A percentile compares a stretch with the other conserved stretches of the same genome.
phyloP scores from a whole-genome alignment of 2,888 invertebrate species.

The Conomelus anceps region DNA sequence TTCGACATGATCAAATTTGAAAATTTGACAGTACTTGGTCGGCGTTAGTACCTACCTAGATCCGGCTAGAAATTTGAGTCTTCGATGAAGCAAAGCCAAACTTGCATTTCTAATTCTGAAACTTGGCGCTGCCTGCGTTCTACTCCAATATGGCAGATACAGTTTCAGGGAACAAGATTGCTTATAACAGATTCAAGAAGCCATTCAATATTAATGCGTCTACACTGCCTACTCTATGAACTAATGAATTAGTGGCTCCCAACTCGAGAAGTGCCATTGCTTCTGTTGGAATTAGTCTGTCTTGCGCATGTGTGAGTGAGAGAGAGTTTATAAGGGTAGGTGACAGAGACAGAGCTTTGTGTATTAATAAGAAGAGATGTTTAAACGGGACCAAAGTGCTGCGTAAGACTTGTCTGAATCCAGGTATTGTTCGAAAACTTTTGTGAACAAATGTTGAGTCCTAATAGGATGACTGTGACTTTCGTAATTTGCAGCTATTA shows the following conservation, averaged over 20 bases:
- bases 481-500: not conserved
- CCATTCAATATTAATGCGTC: not conserved
- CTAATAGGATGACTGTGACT: not conserved
- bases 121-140: not conserved
- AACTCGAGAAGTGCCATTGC: not conserved
- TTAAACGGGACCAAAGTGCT: not conserved
- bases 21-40: not conserved
- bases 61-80: not conserved
- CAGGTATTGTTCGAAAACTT: not conserved
- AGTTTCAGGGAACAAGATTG: not conserved
- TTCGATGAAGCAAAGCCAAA: not conserved
- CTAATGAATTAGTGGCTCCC: not conserved
- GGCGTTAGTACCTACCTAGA: not conserved
- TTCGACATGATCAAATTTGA: not conserved
- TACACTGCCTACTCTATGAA: not conserved
- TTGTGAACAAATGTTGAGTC: not conserved
- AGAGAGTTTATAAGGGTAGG: not conserved
- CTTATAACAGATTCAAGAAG: not conserved
- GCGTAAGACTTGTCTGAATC: not conserved
- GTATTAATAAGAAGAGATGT: not conserved
- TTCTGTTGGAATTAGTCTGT: not conserved
- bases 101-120: not conserved
- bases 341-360: not conserved
- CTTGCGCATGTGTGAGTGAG: not conserved
- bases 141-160: not conserved